A percentile compares a stretch with the other conserved stretches of the same genome.
phyloP scores from a whole-genome alignment of 2,888 invertebrate species.

The Lasioglossum zephyrum region DNA sequence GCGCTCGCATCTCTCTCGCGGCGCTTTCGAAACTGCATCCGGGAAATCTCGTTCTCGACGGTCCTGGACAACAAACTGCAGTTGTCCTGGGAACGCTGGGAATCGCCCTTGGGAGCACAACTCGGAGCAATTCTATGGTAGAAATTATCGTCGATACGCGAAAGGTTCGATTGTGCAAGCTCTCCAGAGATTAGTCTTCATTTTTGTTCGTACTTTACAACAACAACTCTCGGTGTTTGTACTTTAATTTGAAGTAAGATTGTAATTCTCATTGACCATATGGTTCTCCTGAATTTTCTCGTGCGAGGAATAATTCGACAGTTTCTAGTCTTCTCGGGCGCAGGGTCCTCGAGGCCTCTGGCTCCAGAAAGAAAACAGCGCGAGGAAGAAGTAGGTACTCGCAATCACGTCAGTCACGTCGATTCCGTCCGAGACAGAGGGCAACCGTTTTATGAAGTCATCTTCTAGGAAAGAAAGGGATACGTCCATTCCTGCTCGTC shows the following conservation, averaged over 20 bases:
- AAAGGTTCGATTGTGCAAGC: neutral
- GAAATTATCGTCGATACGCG: neutral
- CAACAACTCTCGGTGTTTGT: no score
- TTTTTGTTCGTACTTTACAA: neutral
- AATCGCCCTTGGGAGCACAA: neutral
- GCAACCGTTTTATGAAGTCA: conserved; percentile 81
- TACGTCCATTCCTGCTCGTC: conserved; percentile 73
- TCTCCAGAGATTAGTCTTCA: neutral
- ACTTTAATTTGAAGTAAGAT: no score
- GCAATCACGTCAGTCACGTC: conserved; percentile 72
- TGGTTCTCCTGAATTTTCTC: neutral
- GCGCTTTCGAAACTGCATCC: conserved; percentile 19
- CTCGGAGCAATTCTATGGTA: neutral
- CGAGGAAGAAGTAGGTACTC: conserved; percentile 41
- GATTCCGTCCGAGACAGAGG: conserved; percentile 63
- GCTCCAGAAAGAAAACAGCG: conserved; percentile 64
- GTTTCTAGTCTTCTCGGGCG: neutral
- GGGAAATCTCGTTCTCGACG: neutral
- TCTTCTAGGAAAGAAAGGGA: conserved; percentile 81
- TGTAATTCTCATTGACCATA: neutral
- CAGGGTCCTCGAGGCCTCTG: conserved; percentile 40
- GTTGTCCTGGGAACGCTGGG: neutral
- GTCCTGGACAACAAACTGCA: neutral
- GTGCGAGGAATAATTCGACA: neutral
- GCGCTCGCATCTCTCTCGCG: conserved; percentile 26